These are phyloP conservation scores for Mastomys natalensis DNA, from an alignment of 2,113 vertebrate species.

Conservation along the genomic window DNA sequence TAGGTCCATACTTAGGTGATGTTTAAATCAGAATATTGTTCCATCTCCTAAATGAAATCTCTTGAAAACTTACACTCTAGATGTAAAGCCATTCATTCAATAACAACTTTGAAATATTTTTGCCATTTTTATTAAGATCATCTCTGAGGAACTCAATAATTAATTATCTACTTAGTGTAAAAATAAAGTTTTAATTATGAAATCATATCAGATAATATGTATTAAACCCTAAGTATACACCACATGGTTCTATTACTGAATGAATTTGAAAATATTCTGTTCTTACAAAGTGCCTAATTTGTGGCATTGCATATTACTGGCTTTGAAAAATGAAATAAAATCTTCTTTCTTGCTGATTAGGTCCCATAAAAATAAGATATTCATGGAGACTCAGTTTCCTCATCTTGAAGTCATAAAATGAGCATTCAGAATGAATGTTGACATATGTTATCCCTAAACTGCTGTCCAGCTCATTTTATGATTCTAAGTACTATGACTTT, in stretches of 20 bases:
- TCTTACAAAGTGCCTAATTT: not conserved
- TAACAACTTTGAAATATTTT: conserved; percentile 14
- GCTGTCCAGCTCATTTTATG: not conserved
- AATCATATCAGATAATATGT: not conserved
- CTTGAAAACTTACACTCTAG: conserved; percentile 32
- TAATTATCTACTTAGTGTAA: conserved; percentile 4
- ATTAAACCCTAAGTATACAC: not conserved
- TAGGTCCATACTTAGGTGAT: not conserved
- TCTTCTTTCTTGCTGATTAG: not conserved
- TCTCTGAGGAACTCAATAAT: not conserved
- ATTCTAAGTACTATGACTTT: conserved; percentile 31
- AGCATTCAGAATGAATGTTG: not conserved
- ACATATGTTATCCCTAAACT: not conserved
- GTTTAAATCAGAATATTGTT: not conserved
- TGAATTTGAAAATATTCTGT: not conserved
- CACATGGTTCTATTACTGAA: not conserved
- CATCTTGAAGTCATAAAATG: conserved; percentile 34
- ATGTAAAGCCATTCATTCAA: conserved; percentile 20
- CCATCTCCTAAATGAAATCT: not conserved
- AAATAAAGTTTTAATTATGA: not conserved
- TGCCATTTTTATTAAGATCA: conserved; percentile 22
- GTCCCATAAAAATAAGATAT: conserved; percentile 1
- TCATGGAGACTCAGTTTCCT: conserved; percentile 59
- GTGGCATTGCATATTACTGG: not conserved
- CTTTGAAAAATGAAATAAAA: conserved; percentile 12